phyloP scores from a whole-genome alignment of 2,888 invertebrate species.

The Leucoma salicis region DNA sequence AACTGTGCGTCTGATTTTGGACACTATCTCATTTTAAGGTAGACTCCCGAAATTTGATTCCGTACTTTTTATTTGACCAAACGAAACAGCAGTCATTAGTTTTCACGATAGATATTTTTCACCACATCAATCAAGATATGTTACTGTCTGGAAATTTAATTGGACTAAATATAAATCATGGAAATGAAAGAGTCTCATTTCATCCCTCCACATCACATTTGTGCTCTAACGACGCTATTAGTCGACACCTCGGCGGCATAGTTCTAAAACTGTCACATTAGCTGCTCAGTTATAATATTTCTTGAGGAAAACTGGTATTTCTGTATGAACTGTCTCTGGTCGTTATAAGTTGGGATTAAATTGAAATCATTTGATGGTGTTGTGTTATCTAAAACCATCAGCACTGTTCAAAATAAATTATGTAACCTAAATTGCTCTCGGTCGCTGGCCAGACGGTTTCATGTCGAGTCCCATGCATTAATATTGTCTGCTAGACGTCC shows the following conservation, averaged over 20 bases:
- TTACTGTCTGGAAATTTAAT: constrained; percentile 46
- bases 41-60: constrained; percentile 30
- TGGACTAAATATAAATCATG: constrained; percentile 49
- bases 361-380: constrained; percentile 15
- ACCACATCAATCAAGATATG: constrained; percentile 48
- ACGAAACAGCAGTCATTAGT: constrained; percentile 31
- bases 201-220: constrained; percentile 28
- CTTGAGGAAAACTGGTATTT: constrained; percentile 35
- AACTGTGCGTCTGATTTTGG: constrained; percentile 46
- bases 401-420: no score
- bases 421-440: no score
- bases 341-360: constrained; percentile 18
- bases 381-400: constrained; percentile 8
- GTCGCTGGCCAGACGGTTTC: no score
- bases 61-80: constrained; percentile 21
- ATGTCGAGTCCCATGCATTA: no score
- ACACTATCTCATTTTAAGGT: constrained; percentile 45
- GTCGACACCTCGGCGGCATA: constrained; percentile 43
- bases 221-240: constrained; percentile 36
- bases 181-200: constrained; percentile 41
- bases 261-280: constrained; percentile 44
- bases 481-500: no score
- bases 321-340: constrained; percentile 26
- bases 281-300: constrained; percentile 41
- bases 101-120: constrained; percentile 37